phyloP scores from a whole-genome alignment of 2,888 invertebrate species.

The Caenorhabditis sp. region DNA sequence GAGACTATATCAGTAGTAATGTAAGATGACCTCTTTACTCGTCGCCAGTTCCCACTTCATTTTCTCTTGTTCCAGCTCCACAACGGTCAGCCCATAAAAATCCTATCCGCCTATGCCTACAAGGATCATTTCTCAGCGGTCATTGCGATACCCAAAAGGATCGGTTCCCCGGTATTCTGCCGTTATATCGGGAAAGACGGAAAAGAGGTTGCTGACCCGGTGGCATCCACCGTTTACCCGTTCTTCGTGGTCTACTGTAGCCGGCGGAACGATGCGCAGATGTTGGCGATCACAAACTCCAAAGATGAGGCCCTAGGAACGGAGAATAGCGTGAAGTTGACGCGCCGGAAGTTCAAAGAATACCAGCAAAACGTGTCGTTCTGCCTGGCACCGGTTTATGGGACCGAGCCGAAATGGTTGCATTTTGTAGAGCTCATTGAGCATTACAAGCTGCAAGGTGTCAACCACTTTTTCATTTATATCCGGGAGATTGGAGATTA shows the following conservation, averaged over 20 bases:
- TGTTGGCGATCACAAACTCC: slow-evolving; percentile 30
- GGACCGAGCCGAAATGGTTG: slow-evolving; percentile 61
- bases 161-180: slow-evolving; percentile 39
- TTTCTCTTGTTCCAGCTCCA: slow-evolving; percentile 18
- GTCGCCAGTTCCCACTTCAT: background rate
- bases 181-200: slow-evolving; percentile 48
- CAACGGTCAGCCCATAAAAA: slow-evolving; percentile 11
- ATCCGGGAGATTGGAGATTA: slow-evolving; percentile 52
- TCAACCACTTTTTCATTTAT: slow-evolving; percentile 55
- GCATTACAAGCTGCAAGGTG: slow-evolving; percentile 62
- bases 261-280: slow-evolving; percentile 16
- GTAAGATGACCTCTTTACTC: no score
- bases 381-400: slow-evolving; percentile 58
- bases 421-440: slow-evolving; percentile 58
- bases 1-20: slow-evolving; percentile 14
- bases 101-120: slow-evolving; percentile 53
- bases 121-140: slow-evolving; percentile 54
- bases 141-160: slow-evolving; percentile 27
- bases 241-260: slow-evolving; percentile 60
- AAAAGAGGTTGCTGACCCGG: slow-evolving; percentile 34
- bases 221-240: slow-evolving; percentile 51
- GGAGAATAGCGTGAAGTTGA: slow-evolving; percentile 35
- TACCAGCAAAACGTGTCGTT: slow-evolving; percentile 53
- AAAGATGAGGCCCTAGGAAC: slow-evolving; percentile 18
- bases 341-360: slow-evolving; percentile 53